These are phyloP conservation scores for Vimba vimba DNA, from an alignment of 2,113 vertebrate species.

Conservation along the genomic window DNA sequence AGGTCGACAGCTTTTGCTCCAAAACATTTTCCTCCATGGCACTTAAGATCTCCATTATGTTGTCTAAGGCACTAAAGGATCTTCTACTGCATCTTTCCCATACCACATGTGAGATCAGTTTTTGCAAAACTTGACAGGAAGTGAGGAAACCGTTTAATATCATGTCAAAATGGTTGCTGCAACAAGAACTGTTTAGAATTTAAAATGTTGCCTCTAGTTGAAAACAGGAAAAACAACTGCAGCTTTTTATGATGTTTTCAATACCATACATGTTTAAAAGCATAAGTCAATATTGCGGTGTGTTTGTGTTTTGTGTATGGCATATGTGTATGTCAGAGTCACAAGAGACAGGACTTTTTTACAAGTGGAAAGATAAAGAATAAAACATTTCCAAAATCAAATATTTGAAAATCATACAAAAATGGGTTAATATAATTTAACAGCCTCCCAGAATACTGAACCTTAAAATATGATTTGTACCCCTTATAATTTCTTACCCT, in stretches of 20 bases:
- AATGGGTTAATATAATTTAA: conserved; percentile 65
- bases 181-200: conserved; percentile 54
- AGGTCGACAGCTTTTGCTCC: conserved; percentile 73
- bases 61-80: conserved; percentile 60
- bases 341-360: not conserved
- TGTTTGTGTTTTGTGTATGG: not conserved
- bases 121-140: conserved; percentile 60
- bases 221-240: not conserved
- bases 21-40: conserved; percentile 68
- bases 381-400: conserved; percentile 49
- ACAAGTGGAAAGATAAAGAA: conserved; percentile 1
- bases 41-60: conserved; percentile 73
- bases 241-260: conserved; percentile 27
- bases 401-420: conserved; percentile 53
- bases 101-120: conserved; percentile 55
- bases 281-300: conserved; percentile 44
- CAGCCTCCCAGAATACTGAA: conserved; percentile 70
- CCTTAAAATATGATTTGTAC: conserved; percentile 78
- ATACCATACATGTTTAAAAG: conserved; percentile 41
- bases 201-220: not conserved
- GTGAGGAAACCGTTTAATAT: conserved; percentile 56
- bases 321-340: conserved; percentile 19
- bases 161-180: conserved; percentile 52
- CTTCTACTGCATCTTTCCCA: conserved; percentile 62
- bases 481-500: conserved; percentile 74